These are phyloP conservation scores for Ascaphus truei DNA, from an alignment of 2,113 vertebrate genomes.

Conservation along the genomic window DNA sequence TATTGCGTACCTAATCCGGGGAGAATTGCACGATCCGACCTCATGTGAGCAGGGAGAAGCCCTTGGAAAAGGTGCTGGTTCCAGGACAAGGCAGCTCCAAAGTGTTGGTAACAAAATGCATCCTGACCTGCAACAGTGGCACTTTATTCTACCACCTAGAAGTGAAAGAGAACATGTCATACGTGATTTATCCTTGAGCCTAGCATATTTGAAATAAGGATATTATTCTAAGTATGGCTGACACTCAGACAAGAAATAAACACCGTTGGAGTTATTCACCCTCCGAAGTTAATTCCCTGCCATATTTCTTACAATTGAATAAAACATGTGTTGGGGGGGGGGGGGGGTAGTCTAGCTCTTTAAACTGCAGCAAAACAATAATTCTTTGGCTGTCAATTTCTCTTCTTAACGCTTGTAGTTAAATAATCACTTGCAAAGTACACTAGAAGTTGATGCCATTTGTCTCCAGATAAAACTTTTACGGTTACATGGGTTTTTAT, in stretches of 20 bases:
- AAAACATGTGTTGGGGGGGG: no score
- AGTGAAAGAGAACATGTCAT: neutral
- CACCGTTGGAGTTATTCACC: no score
- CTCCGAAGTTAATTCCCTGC: neutral
- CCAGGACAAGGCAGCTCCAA: neutral
- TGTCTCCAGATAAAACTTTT: slow-evolving; percentile 40
- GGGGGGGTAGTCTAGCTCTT: no score
- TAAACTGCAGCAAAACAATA: slow-evolving; percentile 34
- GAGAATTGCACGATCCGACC: no score
- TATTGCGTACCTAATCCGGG: neutral
- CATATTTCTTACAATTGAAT: neutral
- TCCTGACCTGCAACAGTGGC: no score
- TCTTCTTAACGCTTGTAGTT: slow-evolving; percentile 27
- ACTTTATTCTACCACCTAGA: neutral
- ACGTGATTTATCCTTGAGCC: neutral
- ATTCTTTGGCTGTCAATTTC: slow-evolving; percentile 40
- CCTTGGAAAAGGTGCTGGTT: neutral
- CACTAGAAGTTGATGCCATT: slow-evolving; percentile 46
- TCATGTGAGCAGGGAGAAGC: neutral
- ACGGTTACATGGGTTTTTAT: slow-evolving; percentile 44
- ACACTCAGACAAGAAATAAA: neutral
- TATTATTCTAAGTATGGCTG: neutral
- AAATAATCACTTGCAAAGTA: slow-evolving; percentile 30
- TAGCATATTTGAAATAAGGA: neutral
- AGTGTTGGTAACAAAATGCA: no score